A percentile compares a stretch with the other conserved stretches of the same genome.
These are phyloP conservation scores for Neopelma chrysocephalum DNA, from an alignment of 2,797 vertebrate genomes.

Conservation along the genomic window DNA sequence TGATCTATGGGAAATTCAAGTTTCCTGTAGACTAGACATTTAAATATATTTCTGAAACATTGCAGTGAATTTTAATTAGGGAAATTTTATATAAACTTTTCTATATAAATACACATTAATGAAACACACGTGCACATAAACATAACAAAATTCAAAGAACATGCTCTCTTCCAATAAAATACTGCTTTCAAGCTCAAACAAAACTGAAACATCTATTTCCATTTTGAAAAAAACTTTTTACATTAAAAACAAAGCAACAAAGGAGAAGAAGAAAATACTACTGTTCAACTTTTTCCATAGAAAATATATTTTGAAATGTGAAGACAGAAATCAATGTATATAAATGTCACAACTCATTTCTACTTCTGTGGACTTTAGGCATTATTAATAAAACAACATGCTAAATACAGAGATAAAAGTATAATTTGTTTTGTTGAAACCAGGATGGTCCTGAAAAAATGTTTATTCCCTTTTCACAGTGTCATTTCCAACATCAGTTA, in stretches of 20 bases:
- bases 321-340: neutral
- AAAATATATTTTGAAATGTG: neutral
- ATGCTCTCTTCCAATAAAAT: neutral
- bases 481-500: neutral
- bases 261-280: neutral
- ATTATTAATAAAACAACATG: neutral
- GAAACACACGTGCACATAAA: neutral
- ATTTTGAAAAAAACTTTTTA: neutral
- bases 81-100: neutral
- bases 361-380: neutral
- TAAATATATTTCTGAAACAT: neutral
- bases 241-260: neutral
- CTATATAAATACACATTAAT: neutral
- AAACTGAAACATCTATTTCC: neutral
- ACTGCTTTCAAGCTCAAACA: neutral
- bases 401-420: neutral
- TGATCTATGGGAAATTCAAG: neutral
- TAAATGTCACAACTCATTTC: neutral
- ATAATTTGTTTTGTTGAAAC: neutral
- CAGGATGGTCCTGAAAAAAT: neutral
- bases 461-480: neutral
- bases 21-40: neutral
- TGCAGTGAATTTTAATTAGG: neutral
- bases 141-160: neutral
- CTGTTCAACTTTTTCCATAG: neutral